Conservation (phyloP, 2,888 invertebrate species). For the Temnothorax rugatulus region DNA sequence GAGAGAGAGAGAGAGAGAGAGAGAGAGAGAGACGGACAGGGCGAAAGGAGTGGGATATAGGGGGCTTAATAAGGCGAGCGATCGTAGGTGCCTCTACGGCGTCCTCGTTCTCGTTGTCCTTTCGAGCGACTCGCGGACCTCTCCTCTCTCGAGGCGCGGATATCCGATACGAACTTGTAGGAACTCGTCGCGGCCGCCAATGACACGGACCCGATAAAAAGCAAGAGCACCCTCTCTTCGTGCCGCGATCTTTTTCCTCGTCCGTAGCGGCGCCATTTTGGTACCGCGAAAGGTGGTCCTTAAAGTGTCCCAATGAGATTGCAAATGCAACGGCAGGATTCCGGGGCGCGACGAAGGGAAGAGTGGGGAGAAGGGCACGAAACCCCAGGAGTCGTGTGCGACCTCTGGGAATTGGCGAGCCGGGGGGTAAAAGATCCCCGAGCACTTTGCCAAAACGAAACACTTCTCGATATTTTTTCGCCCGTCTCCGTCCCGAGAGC, state of each 20-base stretch:
- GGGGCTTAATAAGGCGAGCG: constrained; percentile 75
- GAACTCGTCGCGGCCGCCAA: constrained; percentile 72
- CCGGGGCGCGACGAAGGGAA: constrained; percentile 40
- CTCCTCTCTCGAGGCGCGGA: constrained; percentile 26
- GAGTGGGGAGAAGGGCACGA: constrained; percentile 31
- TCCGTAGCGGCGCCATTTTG: constrained; percentile 61
- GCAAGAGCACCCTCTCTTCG: constrained; percentile 53
- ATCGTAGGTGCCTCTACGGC: constrained; percentile 68
- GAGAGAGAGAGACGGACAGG: constrained; percentile 21
- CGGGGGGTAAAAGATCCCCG: constrained; percentile 25
- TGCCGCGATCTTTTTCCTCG: constrained; percentile 1
- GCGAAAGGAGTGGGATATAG: constrained; percentile 31
- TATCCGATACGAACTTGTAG: constrained; percentile 68
- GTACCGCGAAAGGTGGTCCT: constrained; percentile 60
- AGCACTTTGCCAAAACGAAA: constrained; percentile 17
- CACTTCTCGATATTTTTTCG: constrained; percentile 9
- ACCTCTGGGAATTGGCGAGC: constrained; percentile 35
- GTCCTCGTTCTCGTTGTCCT: constrained; percentile 60
- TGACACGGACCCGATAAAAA: constrained; percentile 75
- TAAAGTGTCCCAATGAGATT: constrained; percentile 67
- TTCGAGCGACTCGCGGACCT: constrained; percentile 35
- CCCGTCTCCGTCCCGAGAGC: not conserved
- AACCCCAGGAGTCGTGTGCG: constrained; percentile 1
- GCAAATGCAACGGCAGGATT: constrained; percentile 63
- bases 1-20: constrained; percentile 1